These are phyloP conservation scores for Leistus spinibarbis DNA, from an alignment of 2,888 invertebrate genomes.

Conservation along the genomic window DNA sequence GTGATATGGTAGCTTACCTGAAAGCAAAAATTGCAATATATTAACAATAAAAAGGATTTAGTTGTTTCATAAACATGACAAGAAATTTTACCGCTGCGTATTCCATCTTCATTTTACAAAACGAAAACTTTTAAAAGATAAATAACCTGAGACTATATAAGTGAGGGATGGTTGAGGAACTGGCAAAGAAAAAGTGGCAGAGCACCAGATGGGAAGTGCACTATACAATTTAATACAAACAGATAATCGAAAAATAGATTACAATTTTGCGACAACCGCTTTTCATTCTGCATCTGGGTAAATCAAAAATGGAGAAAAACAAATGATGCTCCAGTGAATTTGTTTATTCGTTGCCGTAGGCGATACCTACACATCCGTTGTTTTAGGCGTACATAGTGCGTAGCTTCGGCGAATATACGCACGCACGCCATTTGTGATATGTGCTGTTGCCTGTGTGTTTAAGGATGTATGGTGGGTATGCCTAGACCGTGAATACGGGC, in stretches of 20 bases:
- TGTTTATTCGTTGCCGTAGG: constrained; percentile 20
- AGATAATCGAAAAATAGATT: constrained; percentile 35
- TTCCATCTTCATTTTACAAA: not conserved
- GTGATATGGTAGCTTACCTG: not conserved
- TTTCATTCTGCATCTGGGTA: constrained; percentile 20
- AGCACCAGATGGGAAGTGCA: constrained; percentile 12
- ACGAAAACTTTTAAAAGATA: not conserved
- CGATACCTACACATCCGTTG: not conserved
- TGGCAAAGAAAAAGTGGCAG: not conserved
- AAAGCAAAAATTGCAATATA: not conserved
- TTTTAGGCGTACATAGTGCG: not conserved
- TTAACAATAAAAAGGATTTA: not conserved
- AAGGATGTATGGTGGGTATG: not conserved
- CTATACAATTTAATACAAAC: constrained; percentile 18
- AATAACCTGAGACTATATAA: not conserved
- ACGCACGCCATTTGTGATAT: not conserved
- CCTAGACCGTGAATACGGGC: not conserved
- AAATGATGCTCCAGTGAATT: constrained; percentile 12
- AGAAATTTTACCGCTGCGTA: not conserved
- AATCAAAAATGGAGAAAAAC: constrained; percentile 26
- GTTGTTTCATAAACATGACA: not conserved
- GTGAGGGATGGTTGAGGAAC: not conserved
- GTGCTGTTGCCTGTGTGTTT: not conserved
- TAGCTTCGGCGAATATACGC: not conserved
- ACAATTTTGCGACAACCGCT: constrained; percentile 30